Evolutionary conservation across 1,140 invertebrate species (phyloP).

Genomic region (Drosophila seguyi): DNA sequence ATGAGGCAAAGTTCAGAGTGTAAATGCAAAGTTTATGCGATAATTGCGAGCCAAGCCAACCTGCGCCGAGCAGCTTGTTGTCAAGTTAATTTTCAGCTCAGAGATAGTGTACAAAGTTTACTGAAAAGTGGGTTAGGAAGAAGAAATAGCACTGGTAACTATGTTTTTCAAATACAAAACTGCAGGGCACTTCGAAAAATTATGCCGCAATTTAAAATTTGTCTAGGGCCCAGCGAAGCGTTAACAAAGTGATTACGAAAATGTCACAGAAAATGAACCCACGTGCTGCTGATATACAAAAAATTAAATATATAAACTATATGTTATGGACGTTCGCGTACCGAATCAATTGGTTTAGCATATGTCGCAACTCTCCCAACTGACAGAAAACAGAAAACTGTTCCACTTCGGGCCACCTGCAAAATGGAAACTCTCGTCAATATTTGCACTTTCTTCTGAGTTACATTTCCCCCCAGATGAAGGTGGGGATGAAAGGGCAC

Average conservation of each 20-base stretch:
- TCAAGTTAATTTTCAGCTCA: conserved; percentile 29
- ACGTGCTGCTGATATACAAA: conserved; percentile 1
- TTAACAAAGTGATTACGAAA: conserved; percentile 64
- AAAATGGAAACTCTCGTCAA: conserved; percentile 53
- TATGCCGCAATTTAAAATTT: conserved; percentile 17
- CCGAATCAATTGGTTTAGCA: conserved; percentile 68
- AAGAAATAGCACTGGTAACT: neutral
- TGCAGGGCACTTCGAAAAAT: conserved; percentile 18
- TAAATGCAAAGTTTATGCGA: conserved; percentile 71
- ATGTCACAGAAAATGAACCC: conserved; percentile 40
- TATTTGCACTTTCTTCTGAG: conserved; percentile 75
- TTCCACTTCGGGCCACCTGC: conserved; percentile 53
- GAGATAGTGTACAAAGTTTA: conserved; percentile 23
- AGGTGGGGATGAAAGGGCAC: neutral
- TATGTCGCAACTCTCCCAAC: conserved; percentile 37
- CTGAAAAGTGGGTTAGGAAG: conserved; percentile 11
- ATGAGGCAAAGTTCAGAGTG: conserved; percentile 70
- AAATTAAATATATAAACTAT: neutral
- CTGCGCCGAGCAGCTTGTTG: conserved; percentile 13
- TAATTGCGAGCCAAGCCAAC: conserved; percentile 34
- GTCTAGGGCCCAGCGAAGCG: conserved; percentile 55
- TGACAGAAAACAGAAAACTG: conserved; percentile 27
- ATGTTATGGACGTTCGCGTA: conserved; percentile 10
- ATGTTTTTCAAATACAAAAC: neutral
- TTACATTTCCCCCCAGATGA: conserved; percentile 32